Conservation (phyloP, 2,113 vertebrate species). For the Brachyhypopomus gauderio region DNA sequence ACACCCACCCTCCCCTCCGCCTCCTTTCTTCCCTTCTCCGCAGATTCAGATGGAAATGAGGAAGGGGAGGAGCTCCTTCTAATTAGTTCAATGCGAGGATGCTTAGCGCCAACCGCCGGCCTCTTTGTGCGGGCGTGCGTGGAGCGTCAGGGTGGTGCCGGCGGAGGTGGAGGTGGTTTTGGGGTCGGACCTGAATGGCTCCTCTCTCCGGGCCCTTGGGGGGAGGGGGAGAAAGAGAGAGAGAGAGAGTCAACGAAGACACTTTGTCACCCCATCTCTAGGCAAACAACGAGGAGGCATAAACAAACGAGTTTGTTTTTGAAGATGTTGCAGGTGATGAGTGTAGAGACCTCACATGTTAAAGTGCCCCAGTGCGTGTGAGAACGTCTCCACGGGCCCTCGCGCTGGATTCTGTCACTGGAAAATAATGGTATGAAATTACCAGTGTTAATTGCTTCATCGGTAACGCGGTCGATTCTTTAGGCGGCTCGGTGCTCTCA, state of each 20-base stretch:
- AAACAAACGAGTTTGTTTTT: slow-evolving; percentile 25
- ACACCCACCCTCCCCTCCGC: slow-evolving; percentile 42
- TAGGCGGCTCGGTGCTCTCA: too few relatives aligned
- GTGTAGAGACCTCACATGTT: neutral
- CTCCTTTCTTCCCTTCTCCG: slow-evolving; percentile 58
- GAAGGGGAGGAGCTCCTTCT: slow-evolving; percentile 68
- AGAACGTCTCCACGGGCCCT: too few relatives aligned
- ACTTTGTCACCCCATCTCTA: neutral
- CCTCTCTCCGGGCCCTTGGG: slow-evolving; percentile 53
- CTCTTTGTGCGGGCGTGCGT: slow-evolving; percentile 71
- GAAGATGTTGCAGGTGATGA: neutral
- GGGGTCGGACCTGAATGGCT: too few relatives aligned
- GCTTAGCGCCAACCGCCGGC: slow-evolving; percentile 71
- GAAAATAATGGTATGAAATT: too few relatives aligned
- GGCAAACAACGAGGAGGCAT: slow-evolving; percentile 24
- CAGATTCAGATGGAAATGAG: slow-evolving; percentile 74
- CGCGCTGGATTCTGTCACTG: too few relatives aligned
- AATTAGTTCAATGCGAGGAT: slow-evolving; percentile 78
- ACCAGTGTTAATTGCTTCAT: too few relatives aligned
- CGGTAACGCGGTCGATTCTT: too few relatives aligned
- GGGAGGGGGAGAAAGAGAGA: slow-evolving; percentile 44
- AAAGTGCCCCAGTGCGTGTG: neutral
- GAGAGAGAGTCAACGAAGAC: too few relatives aligned
- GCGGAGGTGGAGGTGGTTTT: slow-evolving; percentile 58
- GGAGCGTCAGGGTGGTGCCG: slow-evolving; percentile 72